Percentiles rank a stretch among this genome's conserved stretches.
Evolutionary conservation across 1,140 invertebrate species (phyloP).

Genomic region (Zaprionus vittiger): DNA sequence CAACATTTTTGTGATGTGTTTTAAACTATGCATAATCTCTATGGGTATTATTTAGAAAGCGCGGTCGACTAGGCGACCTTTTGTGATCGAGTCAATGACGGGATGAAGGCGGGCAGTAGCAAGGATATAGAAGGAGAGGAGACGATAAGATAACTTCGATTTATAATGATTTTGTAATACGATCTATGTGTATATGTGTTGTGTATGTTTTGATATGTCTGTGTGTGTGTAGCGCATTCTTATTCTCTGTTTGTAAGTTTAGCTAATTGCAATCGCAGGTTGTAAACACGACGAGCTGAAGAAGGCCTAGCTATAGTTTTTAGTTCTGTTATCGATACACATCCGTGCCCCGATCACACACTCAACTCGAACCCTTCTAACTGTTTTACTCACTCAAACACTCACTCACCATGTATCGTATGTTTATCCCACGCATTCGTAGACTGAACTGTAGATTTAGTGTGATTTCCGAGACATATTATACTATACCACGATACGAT

Average conservation of each 20-base stretch:
- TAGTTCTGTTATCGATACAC: constrained; percentile 33
- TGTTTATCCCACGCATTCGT: constrained; percentile 62
- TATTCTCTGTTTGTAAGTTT: constrained; percentile 8
- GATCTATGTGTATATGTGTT: background rate
- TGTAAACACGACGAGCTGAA: constrained; percentile 50
- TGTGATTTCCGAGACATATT: constrained; percentile 43
- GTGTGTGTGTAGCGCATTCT: background rate
- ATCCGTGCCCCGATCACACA: background rate
- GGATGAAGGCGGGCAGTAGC: background rate
- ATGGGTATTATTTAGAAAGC: constrained; percentile 76
- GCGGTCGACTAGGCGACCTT: constrained; percentile 42
- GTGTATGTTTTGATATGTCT: constrained; percentile 6
- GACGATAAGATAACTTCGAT: constrained; percentile 2
- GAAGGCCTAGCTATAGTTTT: constrained; percentile 54
- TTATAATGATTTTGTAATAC: constrained; percentile 10
- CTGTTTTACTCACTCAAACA: background rate
- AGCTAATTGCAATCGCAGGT: constrained; percentile 45
- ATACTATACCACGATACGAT: constrained; percentile 7
- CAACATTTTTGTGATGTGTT: constrained; percentile 56
- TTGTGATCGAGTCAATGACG: constrained; percentile 48
- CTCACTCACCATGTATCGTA: constrained; percentile 6
- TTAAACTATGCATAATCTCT: constrained; percentile 59
- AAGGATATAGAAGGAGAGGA: background rate
- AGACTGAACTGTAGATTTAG: constrained; percentile 77
- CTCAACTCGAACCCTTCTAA: background rate